Evolutionary conservation across 23 tunicate species (phyloP).

Genomic region (Styela plicata): DNA sequence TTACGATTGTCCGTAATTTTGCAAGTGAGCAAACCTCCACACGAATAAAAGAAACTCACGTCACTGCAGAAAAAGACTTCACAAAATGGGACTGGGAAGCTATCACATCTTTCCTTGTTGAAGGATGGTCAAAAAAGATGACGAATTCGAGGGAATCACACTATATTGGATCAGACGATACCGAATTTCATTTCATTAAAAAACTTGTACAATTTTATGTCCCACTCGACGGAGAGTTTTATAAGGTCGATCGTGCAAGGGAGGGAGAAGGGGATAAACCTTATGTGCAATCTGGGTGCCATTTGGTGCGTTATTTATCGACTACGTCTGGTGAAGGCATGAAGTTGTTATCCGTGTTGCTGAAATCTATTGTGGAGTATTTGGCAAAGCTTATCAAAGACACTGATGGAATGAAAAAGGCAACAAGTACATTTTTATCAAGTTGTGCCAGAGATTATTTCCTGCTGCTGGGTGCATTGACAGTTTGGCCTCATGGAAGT

Average conservation of each 20-base stretch:
- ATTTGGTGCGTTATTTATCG: constrained; percentile 47
- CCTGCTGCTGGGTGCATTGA: constrained; percentile 71
- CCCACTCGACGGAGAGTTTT: constrained; percentile 53
- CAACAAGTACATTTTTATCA: constrained; percentile 11
- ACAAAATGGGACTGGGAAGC: constrained; percentile 85
- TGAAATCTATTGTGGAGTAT: constrained; percentile 40
- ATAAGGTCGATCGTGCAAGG: constrained; percentile 35
- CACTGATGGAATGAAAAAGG: constrained; percentile 21
- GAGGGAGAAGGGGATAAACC: constrained; percentile 49
- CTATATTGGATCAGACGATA: constrained; percentile 51
- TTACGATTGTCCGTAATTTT: constrained; percentile 63
- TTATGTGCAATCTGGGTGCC: constrained; percentile 52
- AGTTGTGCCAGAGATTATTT: constrained; percentile 79
- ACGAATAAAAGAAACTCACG: constrained; percentile 62
- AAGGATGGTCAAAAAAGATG: constrained; percentile 36
- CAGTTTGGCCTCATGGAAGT: constrained; percentile 45
- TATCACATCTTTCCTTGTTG: constrained; percentile 46
- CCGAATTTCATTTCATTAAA: constrained; percentile 47
- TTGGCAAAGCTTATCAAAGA: constrained; percentile 34
- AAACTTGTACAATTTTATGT: constrained; percentile 51
- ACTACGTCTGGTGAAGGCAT: constrained; percentile 62
- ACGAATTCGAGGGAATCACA: constrained; percentile 19
- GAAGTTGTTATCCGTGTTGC: constrained; percentile 39
- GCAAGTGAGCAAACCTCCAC: constrained; percentile 45
- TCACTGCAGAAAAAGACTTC: constrained; percentile 52